Base-by-base conservation (phyloP, 2,888 invertebrate species). In the Pachydiplax longipennis region DNA sequence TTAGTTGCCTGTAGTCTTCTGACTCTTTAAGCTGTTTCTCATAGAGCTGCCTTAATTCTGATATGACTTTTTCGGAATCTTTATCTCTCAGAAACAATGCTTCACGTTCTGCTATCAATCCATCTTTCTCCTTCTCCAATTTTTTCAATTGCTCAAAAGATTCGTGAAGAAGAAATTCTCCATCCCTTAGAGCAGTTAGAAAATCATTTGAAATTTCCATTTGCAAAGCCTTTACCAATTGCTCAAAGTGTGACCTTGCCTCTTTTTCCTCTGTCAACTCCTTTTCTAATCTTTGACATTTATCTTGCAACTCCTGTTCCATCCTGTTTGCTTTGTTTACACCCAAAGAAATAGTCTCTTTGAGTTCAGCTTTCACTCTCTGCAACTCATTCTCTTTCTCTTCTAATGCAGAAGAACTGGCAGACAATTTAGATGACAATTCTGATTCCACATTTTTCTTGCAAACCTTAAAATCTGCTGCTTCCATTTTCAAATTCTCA, bases 391-490 rank as follows among this genome's bases (percentile, higher is more conserved):
- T 22, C 31, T 87, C 87, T 37, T 65, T 87, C 31, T 61, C 87
- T 87, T 61, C 37, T 37, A 87, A 61, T 0, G 61, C 37, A n/a
- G 61, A 18, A 87, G 58, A 31, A 61, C 87, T 10, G 18, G 15
- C 53, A 4, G 53, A 53, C 18, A 53, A 53, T 18, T 53, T 53
- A 18, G 61, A 0, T 35, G 87, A 87, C 35, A 87, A 31, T 87
- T 87, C 87, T 37, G 61, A 73, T 73, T 31, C 82, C 6, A 22
- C 40, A 65, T 87, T 61, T 61, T 35, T 58, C 25, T 13, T 22
- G 35, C 18, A 87, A 4, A 12, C n/a, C 37, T 87, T 61, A 22
- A 87, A 12, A 8, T 91, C 91, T 91, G 93, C 92, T 8, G 93
- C 91, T 22, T 91, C 90, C 22, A 91, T 48, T 80, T 91, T 90